These are phyloP conservation scores for Euwallacea similis DNA, from an alignment of 1,140 invertebrate species.

Conservation along the genomic window DNA sequence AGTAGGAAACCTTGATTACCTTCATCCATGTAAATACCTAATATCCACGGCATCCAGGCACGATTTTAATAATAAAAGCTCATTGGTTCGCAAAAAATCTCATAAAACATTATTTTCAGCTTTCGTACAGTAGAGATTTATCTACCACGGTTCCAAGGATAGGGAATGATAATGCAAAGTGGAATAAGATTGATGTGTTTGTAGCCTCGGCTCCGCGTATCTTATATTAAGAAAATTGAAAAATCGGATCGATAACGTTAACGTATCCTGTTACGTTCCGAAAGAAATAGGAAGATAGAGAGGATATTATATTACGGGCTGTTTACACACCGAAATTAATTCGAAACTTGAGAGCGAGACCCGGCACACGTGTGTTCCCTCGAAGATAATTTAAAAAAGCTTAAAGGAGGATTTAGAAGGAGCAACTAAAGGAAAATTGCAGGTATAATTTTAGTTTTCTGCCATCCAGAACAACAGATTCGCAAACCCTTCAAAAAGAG, in stretches of 20 bases:
- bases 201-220: conserved; percentile 20
- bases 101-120: conserved; percentile 28
- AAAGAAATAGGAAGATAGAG: conserved; percentile 6
- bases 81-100: no score
- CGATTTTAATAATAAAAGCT: no score
- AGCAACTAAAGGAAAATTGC: no score
- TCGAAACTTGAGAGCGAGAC: not conserved
- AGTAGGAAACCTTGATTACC: no score
- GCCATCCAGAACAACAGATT: no score
- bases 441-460: no score
- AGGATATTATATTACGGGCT: conserved; percentile 1
- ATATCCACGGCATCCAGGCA: no score
- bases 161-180: conserved; percentile 39
- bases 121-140: conserved; percentile 34
- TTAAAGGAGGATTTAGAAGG: no score
- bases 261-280: conserved; percentile 2
- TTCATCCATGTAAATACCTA: no score
- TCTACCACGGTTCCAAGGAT: conserved; percentile 21
- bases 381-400: no score
- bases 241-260: conserved; percentile 27
- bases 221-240: conserved; percentile 39
- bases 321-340: not conserved
- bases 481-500: no score
- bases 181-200: conserved; percentile 40
- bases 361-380: no score